Conservation (phyloP, 2,797 vertebrate species). For the Muscicapa striata region DNA sequence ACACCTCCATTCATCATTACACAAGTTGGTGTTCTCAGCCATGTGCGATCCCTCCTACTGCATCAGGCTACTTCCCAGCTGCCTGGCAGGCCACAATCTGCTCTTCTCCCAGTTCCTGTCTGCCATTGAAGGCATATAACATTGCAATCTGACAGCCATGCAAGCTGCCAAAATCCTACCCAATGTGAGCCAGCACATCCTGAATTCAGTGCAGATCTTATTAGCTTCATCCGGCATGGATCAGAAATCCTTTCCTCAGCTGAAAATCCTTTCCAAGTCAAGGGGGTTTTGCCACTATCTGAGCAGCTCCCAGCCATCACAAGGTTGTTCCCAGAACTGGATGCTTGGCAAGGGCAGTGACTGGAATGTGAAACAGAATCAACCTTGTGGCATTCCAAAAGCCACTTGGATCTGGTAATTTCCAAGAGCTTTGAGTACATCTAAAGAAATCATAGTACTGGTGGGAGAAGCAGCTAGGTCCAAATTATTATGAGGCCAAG, state of each 20-base stretch:
- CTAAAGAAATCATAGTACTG: not conserved
- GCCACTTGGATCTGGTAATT: not conserved
- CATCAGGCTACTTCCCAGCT: not conserved
- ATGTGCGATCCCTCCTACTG: not conserved
- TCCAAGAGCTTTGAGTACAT: not conserved
- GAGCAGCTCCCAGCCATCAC: not conserved
- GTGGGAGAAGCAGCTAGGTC: not conserved
- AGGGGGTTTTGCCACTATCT: not conserved
- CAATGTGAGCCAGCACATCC: not conserved
- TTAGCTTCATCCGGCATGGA: not conserved
- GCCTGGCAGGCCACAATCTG: conserved; percentile 17
- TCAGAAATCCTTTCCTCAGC: not conserved
- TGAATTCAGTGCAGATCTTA: not conserved
- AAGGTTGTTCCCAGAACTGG: not conserved
- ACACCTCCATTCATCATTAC: not conserved
- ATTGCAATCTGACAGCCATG: not conserved
- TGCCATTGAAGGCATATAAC: not conserved
- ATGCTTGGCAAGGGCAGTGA: not conserved
- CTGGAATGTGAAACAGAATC: not conserved
- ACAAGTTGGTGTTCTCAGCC: not conserved
- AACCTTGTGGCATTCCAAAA: not conserved
- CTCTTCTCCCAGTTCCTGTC: not conserved
- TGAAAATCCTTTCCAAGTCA: not conserved
- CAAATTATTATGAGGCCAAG: not conserved
- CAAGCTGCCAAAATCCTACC: conserved; percentile 8